phyloP scores from a whole-genome alignment of 1,140 invertebrate genomes.

The Heterodera carotae region DNA sequence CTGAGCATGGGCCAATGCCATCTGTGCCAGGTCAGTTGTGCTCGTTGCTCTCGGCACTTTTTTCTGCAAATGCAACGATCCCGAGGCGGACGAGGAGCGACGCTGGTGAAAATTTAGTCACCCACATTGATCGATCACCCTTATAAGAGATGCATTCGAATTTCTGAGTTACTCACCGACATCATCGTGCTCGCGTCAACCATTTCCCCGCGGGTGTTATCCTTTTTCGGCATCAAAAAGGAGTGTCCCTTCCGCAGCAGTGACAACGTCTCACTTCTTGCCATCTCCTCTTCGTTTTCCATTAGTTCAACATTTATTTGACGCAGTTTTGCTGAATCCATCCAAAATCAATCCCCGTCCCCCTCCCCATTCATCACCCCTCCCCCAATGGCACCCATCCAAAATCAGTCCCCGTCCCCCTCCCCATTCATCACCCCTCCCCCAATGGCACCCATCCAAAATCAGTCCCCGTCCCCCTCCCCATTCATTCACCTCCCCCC shows the following conservation, averaged over 20 bases:
- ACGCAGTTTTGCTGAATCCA: conserved; percentile 43
- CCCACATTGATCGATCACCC: no score
- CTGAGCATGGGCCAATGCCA: conserved; percentile 4
- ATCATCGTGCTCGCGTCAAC: conserved; percentile 30
- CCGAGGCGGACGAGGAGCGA: conserved; percentile 49
- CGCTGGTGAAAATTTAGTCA: conserved; percentile 36
- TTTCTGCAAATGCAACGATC: background rate
- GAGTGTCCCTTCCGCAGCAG: conserved; percentile 25
- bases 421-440: no score
- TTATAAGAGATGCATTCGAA: no score
- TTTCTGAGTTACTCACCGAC: conserved; percentile 20
- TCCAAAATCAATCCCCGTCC: background rate
- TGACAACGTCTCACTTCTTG: background rate
- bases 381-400: conserved; percentile 6
- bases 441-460: no score
- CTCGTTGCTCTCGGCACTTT: conserved; percentile 47
- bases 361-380: no score
- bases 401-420: background rate
- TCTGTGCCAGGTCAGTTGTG: conserved; percentile 45
- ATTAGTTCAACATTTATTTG: conserved; percentile 28
- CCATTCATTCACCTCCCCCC: no score
- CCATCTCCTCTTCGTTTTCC: conserved; percentile 18
- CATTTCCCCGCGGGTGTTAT: background rate
- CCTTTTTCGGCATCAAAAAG: conserved; percentile 13
- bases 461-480: no score